Evolutionary conservation across 2,113 vertebrate species (phyloP), one percentile per base, ranked within the genome.

Genomic region (Clupea harengus): DNA sequence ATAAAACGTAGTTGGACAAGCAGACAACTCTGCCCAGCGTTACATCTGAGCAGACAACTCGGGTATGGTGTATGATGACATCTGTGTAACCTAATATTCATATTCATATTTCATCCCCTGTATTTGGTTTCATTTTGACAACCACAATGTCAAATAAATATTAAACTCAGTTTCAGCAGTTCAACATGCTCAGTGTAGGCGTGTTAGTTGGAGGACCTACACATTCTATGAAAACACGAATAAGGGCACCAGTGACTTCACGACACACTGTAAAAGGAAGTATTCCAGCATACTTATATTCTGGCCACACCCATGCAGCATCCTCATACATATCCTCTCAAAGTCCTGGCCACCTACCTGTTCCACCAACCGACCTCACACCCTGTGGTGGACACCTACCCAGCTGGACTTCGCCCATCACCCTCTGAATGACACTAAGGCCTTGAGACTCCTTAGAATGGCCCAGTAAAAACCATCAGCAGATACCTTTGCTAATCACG

Each of bases 401-500:
- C 18, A 22, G 54, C 54, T 67, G 67, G 22, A 54, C 28, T 39
- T 49, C 17, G 2, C 39, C 45, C 49, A n/a, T 50, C 22, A 44
- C 6, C 25, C 54, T 39, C 39, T 39, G 1, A 39, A 49, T 45
- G 46, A 45, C 54, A n/a, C 45, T 18, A 72, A 82, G 72, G 72
- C 32, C 72, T 78, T 81, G 85, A 32, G 39, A 82, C 88, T 89
- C 54, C 84, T 89, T 91, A 86, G 88, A 87, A 87, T 84, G 88
- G 89, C 85, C 85, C 90, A 90, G 85, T 91, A 94, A 95, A 94
- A 93, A 89, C 57, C 81, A 75, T 18, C 84, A 82, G 78, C 50
- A 86, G 85, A 86, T 87, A 88, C 84, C 84, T 88, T 39, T 84
- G 81, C 92, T 94, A 94, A 94, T 94, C 93, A 92, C 90, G 91